Evolutionary conservation across 2,113 vertebrate genomes (phyloP).

Genomic region (Pelodiscus sinensis): DNA sequence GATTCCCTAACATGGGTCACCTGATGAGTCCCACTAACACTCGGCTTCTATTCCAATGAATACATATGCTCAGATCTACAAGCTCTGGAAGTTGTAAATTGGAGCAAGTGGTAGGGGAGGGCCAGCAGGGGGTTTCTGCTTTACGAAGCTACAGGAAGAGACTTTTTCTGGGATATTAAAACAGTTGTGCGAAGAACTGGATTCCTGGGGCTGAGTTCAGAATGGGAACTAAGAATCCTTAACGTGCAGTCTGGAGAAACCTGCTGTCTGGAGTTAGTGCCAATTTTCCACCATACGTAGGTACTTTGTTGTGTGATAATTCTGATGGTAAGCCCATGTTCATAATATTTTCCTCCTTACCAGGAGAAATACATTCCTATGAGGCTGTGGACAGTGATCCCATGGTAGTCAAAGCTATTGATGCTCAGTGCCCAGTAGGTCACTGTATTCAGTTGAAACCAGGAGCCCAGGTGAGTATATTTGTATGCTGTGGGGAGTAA

Average conservation of each 20-base stretch:
- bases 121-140: neutral
- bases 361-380: conserved; percentile 83
- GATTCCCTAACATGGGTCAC: neutral
- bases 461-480: conserved; percentile 87
- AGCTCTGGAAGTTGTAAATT: neutral
- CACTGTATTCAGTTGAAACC: conserved; percentile 89
- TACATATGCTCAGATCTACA: neutral
- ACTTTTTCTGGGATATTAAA: neutral
- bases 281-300: neutral
- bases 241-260: neutral
- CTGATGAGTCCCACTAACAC: neutral
- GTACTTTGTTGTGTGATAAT: neutral
- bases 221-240: neutral
- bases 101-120: neutral
- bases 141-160: neutral
- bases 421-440: conserved; percentile 90
- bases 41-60: neutral
- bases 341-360: neutral
- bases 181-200: neutral
- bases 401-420: conserved; percentile 81
- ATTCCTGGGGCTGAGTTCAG: neutral
- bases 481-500: neutral
- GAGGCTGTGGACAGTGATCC: conserved; percentile 93
- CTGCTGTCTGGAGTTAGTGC: neutral
- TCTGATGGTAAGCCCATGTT: neutral